Evolutionary conservation across 1,140 invertebrate genomes (phyloP).

Genomic region (Conopomorpha cramerella): DNA sequence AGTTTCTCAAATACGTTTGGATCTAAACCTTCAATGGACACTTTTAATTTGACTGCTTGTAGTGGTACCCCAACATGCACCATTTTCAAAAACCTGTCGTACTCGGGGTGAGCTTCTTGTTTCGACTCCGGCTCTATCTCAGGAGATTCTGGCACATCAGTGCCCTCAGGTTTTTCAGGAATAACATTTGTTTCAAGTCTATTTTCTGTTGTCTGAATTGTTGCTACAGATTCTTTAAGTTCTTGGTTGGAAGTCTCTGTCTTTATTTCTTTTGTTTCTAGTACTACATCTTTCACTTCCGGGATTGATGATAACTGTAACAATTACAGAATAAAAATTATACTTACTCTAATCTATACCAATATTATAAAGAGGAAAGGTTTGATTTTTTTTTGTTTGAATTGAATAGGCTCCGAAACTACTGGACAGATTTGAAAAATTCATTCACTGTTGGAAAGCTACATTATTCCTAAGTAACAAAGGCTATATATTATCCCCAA

Average conservation of each 20-base stretch:
- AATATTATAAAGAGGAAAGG: not conserved
- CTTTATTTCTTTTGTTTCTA: too few relatives aligned
- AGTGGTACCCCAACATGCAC: slow-evolving; percentile 81
- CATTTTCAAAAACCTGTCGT: slow-evolving; percentile 87
- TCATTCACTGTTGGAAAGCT: too few relatives aligned
- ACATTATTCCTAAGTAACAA: too few relatives aligned
- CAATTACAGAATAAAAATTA: not conserved
- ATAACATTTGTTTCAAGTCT: too few relatives aligned
- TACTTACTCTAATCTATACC: not conserved
- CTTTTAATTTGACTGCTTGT: slow-evolving; percentile 81
- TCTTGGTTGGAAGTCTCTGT: too few relatives aligned
- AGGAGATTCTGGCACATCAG: slow-evolving; percentile 12
- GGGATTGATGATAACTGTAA: slow-evolving; percentile 76
- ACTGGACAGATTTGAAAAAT: too few relatives aligned
- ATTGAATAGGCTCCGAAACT: too few relatives aligned
- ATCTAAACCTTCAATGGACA: slow-evolving; percentile 80
- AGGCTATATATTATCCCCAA: too few relatives aligned
- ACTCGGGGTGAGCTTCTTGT: slow-evolving; percentile 66
- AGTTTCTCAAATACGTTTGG: slow-evolving; percentile 77
- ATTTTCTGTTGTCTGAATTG: too few relatives aligned
- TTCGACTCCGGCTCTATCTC: slow-evolving; percentile 5
- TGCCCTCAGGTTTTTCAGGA: slow-evolving; percentile 10
- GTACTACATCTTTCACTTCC: slow-evolving; percentile 45
- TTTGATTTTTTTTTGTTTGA: too few relatives aligned
- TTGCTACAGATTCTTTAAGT: too few relatives aligned